Evolutionary conservation across 1,140 invertebrate species (phyloP).

Genomic region (Metopolophium dirhodum): DNA sequence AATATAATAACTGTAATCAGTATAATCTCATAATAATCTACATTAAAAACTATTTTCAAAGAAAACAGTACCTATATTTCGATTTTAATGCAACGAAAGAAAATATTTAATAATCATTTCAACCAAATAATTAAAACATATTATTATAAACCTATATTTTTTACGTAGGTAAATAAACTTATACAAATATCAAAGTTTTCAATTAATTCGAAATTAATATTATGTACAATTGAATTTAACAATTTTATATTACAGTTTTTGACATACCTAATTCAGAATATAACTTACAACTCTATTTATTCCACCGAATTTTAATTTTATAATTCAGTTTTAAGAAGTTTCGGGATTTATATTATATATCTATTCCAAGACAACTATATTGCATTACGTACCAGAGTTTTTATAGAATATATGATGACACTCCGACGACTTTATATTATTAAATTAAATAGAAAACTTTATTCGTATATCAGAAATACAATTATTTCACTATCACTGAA

Average conservation of each 20-base stretch:
- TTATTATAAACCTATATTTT: not conserved
- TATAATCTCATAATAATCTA: not conserved
- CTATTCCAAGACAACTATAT: not conserved
- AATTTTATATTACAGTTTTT: not conserved
- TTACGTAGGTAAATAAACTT: too few species aligned
- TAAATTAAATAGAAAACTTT: constrained; percentile 18
- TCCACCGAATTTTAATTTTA: not conserved
- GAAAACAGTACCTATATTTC: not conserved
- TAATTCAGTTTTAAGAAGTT: not conserved
- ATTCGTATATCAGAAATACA: not conserved
- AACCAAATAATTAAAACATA: not conserved
- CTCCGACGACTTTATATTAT: not conserved
- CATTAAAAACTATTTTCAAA: not conserved
- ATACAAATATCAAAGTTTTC: not conserved
- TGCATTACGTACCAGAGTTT: not conserved
- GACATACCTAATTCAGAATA: not conserved
- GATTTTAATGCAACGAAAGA: not conserved
- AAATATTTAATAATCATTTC: not conserved
- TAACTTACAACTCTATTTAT: not conserved
- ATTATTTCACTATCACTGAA: not conserved
- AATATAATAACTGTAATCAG: not conserved
- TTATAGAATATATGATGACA: not conserved
- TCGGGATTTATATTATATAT: not conserved
- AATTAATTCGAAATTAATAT: not conserved
- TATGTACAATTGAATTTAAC: not conserved